Base-by-base conservation (phyloP, 1,140 invertebrate species). In the Marisa cornuarietis region DNA sequence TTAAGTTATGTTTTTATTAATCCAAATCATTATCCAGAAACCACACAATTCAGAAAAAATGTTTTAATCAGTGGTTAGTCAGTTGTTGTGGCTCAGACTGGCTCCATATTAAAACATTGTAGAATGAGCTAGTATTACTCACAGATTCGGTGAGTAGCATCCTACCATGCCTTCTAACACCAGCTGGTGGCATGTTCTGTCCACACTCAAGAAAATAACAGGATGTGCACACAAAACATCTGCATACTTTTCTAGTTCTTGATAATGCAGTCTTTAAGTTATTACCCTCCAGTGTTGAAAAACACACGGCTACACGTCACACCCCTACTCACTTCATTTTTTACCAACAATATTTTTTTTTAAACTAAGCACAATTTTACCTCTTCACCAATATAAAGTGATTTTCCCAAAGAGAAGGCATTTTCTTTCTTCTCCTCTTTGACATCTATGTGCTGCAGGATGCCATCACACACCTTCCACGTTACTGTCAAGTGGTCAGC, bases 341-440 rank as follows among this genome's bases (percentile, higher is more conserved):
- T 77, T 24, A 22, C 24, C 24, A 20, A 58, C 6, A 54, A 20
- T 52, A 16, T 22, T 22, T 31, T 58, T 58, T 71, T 20, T 14
- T 51, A 54, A 76, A 5, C 11, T 65, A 5, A n/a, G n/a, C 52
- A 0, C 20, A 63, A 75, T 58, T 84, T 79, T 73, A 90, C 90
- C 85, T 91, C 90, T 49, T 81, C 83, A 31, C 80, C 83, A 61
- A 91, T 90, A 69, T 82, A 95, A 0, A 99, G 91, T 69, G 94
- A 95, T 83, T 94, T 94, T 49, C 99, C 98, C 26, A 99, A 91
- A 68, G 97, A 98, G 88, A 99, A 99, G 0, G 95, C 95, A 89
- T 99, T 99, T 86, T 97, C 96, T 92, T 99, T 99, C 16, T 97
- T 96, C 90, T 98, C 95, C 91, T 99, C 99, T 49, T 94, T 92